These are phyloP conservation scores for Ptilorrhoa leucosticta DNA, from an alignment of 2,113 vertebrate genomes.

Conservation along the genomic window DNA sequence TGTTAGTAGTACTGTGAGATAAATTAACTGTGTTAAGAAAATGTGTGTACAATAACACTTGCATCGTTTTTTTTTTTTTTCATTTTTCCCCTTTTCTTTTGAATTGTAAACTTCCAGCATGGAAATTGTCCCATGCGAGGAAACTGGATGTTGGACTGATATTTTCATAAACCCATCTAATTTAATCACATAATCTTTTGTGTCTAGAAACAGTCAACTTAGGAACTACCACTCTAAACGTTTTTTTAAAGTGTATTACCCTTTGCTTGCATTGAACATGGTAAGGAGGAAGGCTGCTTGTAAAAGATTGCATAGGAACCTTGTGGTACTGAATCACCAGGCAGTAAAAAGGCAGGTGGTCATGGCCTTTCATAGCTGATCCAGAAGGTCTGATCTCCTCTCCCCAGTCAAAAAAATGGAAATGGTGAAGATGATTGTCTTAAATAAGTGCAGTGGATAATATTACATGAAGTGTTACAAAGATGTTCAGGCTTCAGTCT, in stretches of 20 bases:
- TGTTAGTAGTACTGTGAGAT: not conserved
- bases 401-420: not conserved
- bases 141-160: not conserved
- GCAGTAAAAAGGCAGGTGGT: not conserved
- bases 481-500: not conserved
- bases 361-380: not conserved
- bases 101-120: not conserved
- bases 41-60: not conserved
- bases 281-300: not conserved
- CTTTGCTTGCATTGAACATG: not conserved
- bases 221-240: not conserved
- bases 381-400: not conserved
- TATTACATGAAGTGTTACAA: not conserved
- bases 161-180: not conserved
- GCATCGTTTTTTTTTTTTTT: not conserved
- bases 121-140: not conserved
- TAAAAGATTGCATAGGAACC: not conserved
- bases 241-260: not conserved
- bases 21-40: not conserved
- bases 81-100: accelerated
- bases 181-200: not conserved
- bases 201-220: not conserved
- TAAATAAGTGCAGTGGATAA: not conserved
- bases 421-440: not conserved
- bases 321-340: not conserved